A percentile compares a stretch with the other conserved stretches of the same genome.
These are phyloP conservation scores for Belonocnema kinseyi DNA, from an alignment of 1,140 invertebrate species.

Conservation along the genomic window DNA sequence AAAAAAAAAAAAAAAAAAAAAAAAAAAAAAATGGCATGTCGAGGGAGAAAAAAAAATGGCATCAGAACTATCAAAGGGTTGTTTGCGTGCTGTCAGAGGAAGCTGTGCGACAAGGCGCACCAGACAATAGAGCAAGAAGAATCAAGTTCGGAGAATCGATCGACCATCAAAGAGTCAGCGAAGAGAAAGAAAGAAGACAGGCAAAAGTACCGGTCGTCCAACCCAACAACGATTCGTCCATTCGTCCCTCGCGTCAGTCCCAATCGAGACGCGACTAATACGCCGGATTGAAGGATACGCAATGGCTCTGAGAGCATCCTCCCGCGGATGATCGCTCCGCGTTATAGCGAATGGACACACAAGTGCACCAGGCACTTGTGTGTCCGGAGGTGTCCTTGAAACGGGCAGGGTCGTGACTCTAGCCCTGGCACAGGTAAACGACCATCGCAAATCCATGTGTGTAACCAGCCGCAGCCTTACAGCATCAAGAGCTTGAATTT, in stretches of 20 bases:
- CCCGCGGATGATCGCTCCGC: conserved; percentile 58
- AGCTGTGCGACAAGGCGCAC: not conserved
- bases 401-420: conserved; percentile 75
- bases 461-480: conserved; percentile 55
- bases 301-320: conserved; percentile 33
- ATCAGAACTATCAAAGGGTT: too few relatives aligned
- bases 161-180: conserved; percentile 1
- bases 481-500: conserved; percentile 45
- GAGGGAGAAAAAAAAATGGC: too few relatives aligned
- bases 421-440: conserved; percentile 71
- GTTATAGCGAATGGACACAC: conserved; percentile 50
- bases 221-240: too few relatives aligned
- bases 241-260: conserved; percentile 1
- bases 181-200: not conserved
- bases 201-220: too few relatives aligned
- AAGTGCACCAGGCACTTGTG: conserved; percentile 47
- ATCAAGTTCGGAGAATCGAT: not conserved
- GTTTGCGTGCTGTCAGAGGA: too few relatives aligned
- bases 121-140: not conserved
- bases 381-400: conserved; percentile 73
- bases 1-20: too few relatives aligned
- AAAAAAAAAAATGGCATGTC: not conserved
- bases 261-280: not conserved
- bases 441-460: conserved; percentile 71
- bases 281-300: conserved; percentile 12